Evolutionary conservation across 64 coral and sea anemone species (phyloP), one percentile per base, ranked within the genome.

Genomic region (Stylophora pistillata): DNA sequence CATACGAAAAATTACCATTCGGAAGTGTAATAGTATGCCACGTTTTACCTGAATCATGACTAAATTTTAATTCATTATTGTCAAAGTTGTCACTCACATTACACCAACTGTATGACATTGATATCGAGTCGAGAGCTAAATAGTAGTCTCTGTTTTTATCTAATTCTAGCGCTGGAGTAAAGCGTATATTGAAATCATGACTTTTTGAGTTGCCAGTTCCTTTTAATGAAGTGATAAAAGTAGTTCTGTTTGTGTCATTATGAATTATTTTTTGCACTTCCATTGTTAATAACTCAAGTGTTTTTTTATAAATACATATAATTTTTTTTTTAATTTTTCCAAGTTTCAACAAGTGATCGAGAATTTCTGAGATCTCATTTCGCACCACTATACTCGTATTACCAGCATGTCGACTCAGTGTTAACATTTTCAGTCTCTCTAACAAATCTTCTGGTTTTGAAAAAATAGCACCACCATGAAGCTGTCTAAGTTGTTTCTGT

Each of bases 141-240:
- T 78, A 78, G 75, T 78, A 78, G 17, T 41, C 53, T 53, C 53
- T 78, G 32, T 78, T 78, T 32, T 78, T 78, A 32, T 78, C 75
- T 29, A 78, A 53, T 18, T 78, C 30, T 33, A 78, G 37, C 9
- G 30, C 75, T 33, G 75, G 75, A 37, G 17, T 78, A 18, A 37
- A 78, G 53, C 30, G 31, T 9, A 78, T 33, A 14, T 16, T 78
- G 30, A 25, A 78, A 37, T 78, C 75, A 33, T 78, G n/a, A 78
- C 75, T 78, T 10, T 78, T 78, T 78, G 75, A 78, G 75, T 78
- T 78, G 13, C 32, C 30, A 15, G 53, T 41, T 9, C 75, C 75
- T 31, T 78, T 32, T 14, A 53, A 4, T 31, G 30, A 41, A 33
- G 17, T 78, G 7, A 78, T 37, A 41, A 78, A 78, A 14, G 37